Evolutionary conservation across 2,797 vertebrate genomes (phyloP).

Genomic region (Vultur gryphus): DNA sequence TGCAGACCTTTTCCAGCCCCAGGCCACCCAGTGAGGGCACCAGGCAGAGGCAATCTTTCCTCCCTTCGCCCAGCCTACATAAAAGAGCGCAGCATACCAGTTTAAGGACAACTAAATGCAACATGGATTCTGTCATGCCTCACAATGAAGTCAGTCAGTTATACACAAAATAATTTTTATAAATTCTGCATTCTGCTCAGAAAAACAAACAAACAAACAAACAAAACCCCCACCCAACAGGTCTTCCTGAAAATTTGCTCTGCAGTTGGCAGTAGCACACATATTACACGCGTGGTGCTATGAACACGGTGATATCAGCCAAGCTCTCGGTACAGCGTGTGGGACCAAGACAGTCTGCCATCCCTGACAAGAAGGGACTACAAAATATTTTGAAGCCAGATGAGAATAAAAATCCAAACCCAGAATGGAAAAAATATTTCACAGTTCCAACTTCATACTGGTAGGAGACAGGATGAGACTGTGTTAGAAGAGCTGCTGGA

Average conservation of each 20-base stretch:
- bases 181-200: background rate
- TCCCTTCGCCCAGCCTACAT: background rate
- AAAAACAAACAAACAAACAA: background rate
- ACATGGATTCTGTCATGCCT: background rate
- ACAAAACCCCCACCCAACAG: accelerated
- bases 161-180: background rate
- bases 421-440: background rate
- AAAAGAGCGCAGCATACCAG: accelerated
- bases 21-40: background rate
- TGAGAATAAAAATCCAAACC: background rate
- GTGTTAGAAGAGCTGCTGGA: background rate
- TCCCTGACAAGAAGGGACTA: background rate
- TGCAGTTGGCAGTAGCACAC: background rate
- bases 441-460: background rate
- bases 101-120: background rate
- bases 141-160: background rate
- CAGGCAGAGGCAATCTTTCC: background rate
- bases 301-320: background rate
- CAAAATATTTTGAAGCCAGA: background rate
- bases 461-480: background rate
- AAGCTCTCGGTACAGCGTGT: accelerated
- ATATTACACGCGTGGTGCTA: accelerated
- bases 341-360: background rate
- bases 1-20: background rate
- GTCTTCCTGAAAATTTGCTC: background rate